A percentile compares a stretch with the other conserved stretches of the same genome.
Conservation (phyloP, 35 echinoderm and acorn worm species). For the Stichopus chloronotus region DNA sequence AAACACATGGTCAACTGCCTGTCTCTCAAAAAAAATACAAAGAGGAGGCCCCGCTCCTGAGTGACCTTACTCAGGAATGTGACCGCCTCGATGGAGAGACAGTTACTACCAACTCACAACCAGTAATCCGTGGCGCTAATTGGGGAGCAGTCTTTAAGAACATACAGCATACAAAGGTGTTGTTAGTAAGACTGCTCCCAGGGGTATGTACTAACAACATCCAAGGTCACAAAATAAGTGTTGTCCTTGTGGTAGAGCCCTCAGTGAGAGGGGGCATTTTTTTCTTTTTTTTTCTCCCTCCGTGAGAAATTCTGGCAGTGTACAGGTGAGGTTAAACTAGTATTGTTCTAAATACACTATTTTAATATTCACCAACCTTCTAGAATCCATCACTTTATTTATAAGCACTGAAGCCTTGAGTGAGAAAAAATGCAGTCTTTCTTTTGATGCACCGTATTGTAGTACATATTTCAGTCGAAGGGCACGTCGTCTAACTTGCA, state of each 20-base stretch:
- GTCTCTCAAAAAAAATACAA: not conserved
- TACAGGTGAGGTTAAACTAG: not conserved
- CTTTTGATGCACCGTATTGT: not conserved
- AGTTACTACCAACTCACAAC: not conserved
- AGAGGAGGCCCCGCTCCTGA: not conserved
- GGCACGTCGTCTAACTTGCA: not conserved
- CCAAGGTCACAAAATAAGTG: not conserved
- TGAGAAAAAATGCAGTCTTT: not conserved
- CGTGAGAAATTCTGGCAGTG: not conserved
- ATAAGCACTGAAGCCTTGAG: not conserved
- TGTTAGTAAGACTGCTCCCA: not conserved
- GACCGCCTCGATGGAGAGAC: not conserved
- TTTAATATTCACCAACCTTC: not conserved
- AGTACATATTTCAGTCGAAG: not conserved
- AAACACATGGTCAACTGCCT: too few relatives aligned
- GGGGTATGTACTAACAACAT: constrained; percentile 46
- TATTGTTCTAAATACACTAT: not conserved
- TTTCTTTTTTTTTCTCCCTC: not conserved
- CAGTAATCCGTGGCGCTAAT: not conserved
- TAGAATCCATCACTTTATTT: not conserved
- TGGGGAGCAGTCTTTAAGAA: not conserved
- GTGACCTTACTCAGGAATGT: not conserved
- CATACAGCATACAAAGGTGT: not conserved
- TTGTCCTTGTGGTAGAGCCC: not conserved
- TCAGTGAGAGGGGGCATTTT: not conserved